phyloP scores from a whole-genome alignment of 2,888 invertebrate genomes.

The Machimus atricapillus region DNA sequence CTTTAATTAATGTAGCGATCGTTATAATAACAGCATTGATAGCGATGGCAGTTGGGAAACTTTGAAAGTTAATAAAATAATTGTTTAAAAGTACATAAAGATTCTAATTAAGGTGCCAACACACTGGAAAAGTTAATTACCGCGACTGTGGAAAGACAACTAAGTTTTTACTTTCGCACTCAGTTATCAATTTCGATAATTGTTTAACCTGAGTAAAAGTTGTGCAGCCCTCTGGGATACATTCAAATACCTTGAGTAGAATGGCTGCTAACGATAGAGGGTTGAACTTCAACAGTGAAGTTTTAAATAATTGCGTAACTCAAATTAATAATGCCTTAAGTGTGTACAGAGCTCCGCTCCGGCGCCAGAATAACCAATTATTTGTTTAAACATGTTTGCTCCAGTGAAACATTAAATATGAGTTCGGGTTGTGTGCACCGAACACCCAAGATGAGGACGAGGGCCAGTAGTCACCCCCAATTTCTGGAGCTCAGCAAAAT shows the following conservation, averaged over 20 bases:
- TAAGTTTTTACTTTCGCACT: not conserved
- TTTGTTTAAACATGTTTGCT: not conserved
- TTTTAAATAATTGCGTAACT: not conserved
- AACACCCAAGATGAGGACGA: not conserved
- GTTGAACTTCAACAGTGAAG: not conserved
- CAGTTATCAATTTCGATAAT: not conserved
- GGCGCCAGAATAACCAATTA: not conserved
- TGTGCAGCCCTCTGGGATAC: not conserved
- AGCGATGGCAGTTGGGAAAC: not conserved
- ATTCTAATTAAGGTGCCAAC: not conserved
- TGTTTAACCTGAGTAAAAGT: not conserved
- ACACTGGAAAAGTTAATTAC: not conserved
- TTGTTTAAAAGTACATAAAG: not conserved
- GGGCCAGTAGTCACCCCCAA: not conserved
- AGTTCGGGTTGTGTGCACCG: not conserved
- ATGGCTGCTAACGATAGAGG: not conserved
- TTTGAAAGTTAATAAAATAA: not conserved
- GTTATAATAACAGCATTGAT: not conserved
- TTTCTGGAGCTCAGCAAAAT: not conserved
- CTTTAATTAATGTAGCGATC: not conserved
- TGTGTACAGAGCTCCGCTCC: not conserved
- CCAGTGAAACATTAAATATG: not conserved
- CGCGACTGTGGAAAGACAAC: not conserved
- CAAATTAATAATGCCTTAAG: not conserved
- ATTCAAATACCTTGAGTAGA: not conserved